Percentiles rank a stretch among this genome's conserved stretches.
phyloP scores from a whole-genome alignment of 2,888 invertebrate genomes.

The Amphipoea lucens region DNA sequence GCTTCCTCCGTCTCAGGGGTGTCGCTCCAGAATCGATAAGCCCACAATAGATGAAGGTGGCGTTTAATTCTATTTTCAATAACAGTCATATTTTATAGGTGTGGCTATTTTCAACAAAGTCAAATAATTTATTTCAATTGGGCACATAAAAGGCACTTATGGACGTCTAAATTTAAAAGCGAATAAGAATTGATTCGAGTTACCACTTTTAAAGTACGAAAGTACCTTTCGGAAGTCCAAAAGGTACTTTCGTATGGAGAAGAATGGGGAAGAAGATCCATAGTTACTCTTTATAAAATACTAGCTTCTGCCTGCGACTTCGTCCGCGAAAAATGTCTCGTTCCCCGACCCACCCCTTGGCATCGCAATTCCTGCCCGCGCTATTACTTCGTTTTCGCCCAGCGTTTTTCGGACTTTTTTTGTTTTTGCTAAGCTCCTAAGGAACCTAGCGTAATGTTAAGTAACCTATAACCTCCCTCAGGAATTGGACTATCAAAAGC shows the following conservation, averaged over 20 bases:
- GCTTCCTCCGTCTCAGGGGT: background rate
- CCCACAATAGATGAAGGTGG: background rate
- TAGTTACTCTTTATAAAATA: background rate
- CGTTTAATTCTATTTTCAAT: conserved; percentile 12
- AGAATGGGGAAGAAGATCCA: background rate
- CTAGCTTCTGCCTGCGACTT: too few species aligned
- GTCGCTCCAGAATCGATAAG: background rate
- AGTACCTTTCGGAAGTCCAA: too few species aligned
- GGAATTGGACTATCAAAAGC: too few species aligned
- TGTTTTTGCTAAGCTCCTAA: too few species aligned
- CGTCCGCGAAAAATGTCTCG: too few species aligned
- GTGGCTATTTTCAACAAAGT: conserved; percentile 3
- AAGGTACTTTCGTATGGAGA: background rate
- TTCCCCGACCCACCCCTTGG: too few species aligned
- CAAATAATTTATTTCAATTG: background rate
- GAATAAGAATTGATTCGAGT: background rate
- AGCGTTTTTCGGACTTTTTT: too few species aligned
- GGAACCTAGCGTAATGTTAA: too few species aligned
- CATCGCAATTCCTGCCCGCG: too few species aligned
- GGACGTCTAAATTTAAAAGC: background rate
- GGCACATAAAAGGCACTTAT: background rate
- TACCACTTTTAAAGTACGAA: too few species aligned
- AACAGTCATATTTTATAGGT: background rate
- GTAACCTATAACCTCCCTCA: too few species aligned
- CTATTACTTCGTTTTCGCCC: too few species aligned